Percentiles rank a stretch among this genome's conserved stretches.
Conservation (phyloP, 2,797 vertebrate species). For the Aselliscus stoliczkanus region DNA sequence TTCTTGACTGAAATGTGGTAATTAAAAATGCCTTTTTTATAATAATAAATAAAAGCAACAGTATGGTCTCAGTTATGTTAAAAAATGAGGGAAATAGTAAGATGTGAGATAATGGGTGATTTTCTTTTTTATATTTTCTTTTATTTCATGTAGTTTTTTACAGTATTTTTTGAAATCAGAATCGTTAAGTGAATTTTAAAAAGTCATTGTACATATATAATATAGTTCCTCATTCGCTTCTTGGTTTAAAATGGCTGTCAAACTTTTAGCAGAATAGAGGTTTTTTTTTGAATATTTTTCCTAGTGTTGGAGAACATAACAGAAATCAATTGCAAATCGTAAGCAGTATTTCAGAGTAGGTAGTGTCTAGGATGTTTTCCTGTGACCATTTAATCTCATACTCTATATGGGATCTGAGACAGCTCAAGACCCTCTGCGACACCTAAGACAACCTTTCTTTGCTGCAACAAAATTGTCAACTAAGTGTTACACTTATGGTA, state of each 20-base stretch:
- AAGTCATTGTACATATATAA: neutral
- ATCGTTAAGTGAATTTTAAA: neutral
- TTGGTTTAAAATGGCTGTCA: slow-evolving; percentile 38
- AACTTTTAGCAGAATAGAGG: neutral
- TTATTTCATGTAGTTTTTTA: neutral
- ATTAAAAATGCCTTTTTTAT: neutral
- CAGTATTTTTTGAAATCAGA: neutral
- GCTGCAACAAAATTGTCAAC: slow-evolving; percentile 2
- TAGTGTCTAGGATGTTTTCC: neutral
- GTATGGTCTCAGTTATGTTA: neutral
- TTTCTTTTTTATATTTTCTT: neutral
- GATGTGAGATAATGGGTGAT: neutral
- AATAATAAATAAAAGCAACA: neutral
- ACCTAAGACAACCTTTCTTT: neutral
- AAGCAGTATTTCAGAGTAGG: neutral
- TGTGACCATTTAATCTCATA: neutral
- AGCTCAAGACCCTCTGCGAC: neutral
- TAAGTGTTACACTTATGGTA: neutral
- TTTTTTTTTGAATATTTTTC: neutral
- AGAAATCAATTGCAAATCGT: neutral
- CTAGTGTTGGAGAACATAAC: neutral
- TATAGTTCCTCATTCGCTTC: neutral
- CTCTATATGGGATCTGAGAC: neutral
- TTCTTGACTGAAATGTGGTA: neutral
- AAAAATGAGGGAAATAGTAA: neutral